Evolutionary conservation across 2,888 invertebrate genomes (phyloP).

Genomic region (Sylvicola cinctus): DNA sequence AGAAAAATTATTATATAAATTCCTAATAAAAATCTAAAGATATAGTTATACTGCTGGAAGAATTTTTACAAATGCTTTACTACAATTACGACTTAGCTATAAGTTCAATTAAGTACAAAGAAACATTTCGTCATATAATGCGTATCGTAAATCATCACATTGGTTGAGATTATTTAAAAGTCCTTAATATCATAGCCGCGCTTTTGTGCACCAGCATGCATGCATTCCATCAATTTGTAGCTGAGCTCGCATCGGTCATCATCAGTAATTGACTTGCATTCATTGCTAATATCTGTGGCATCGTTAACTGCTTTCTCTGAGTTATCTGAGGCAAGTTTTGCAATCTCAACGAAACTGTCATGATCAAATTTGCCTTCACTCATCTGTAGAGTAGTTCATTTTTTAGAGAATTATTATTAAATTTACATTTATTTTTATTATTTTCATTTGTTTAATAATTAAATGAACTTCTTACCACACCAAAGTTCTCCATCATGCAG

Average conservation of each 20-base stretch:
- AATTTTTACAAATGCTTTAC: no score
- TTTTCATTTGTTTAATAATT: neutral
- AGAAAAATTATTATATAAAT: no score
- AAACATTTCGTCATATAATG: no score
- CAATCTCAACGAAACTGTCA: conserved; percentile 12
- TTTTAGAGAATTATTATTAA: neutral
- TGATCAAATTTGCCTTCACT: conserved; percentile 16
- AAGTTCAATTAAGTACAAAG: no score
- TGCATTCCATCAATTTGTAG: conserved; percentile 1
- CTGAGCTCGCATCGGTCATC: neutral
- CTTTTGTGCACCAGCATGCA: conserved; percentile 1
- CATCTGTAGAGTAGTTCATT: conserved; percentile 5
- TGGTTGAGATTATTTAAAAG: no score
- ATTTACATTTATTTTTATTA: no score
- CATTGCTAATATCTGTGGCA: neutral
- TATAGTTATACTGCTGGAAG: no score
- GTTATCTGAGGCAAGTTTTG: conserved; percentile 11
- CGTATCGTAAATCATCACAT: no score
- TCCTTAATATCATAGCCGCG: neutral
- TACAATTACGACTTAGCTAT: no score
- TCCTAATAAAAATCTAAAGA: no score
- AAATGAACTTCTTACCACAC: conserved; percentile 14
- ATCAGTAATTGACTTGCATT: neutral
- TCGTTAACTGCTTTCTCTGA: neutral
- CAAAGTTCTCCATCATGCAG: conserved; percentile 19